Base-by-base conservation (phyloP, 2,888 invertebrate species). In the Dendrolimus houi region DNA sequence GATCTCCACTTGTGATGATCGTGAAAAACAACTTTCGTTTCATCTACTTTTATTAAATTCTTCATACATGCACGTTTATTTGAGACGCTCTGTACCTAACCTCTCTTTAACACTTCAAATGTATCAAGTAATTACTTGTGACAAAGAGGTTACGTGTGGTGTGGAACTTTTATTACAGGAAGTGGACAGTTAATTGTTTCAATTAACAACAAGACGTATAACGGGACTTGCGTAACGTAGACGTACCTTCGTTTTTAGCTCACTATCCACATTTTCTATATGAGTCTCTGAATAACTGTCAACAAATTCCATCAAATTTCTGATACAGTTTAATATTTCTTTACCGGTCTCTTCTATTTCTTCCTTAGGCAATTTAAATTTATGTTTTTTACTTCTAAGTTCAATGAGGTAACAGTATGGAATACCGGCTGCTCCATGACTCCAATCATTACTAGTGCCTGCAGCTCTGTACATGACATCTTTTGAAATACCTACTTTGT, bases 321-420 rank as follows among this genome's bases (percentile, higher is more conserved):
- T 70, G 1, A 88, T 64, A 60, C 80, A 71, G 58, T 70, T 79
- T 8, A 86, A 59, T 13, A 87, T 85, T 63, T 87, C 87, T 13
- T 74, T 67, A 2, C 82, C 82, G 0, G 85, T 85, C 57, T 82
- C 82, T 62, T 79, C 75, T 52, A 89, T 89, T 69, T 89, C 80
- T 59, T 82, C 81, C 60, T 76, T 75, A 0, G 88, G 88, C 52
- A 84, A 59, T 64, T 65, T 74, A 59, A 87, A 87, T 66, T 74
- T 86, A 58, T 88, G 81, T 60, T 81, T 68, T 58, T 80, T 85
- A 65, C 84, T 87, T 59, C 84, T 77, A 0, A 89, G 71, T 63
- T 89, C 88, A 13, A 89, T 78, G 9, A 87, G 81, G 62, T 88
- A 89, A 62, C 85, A 85, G 70, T 70, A 88, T 0, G 87, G 89